Conservation (phyloP, 1,140 invertebrate genomes). For the Eriocheir sinensis region DNA sequence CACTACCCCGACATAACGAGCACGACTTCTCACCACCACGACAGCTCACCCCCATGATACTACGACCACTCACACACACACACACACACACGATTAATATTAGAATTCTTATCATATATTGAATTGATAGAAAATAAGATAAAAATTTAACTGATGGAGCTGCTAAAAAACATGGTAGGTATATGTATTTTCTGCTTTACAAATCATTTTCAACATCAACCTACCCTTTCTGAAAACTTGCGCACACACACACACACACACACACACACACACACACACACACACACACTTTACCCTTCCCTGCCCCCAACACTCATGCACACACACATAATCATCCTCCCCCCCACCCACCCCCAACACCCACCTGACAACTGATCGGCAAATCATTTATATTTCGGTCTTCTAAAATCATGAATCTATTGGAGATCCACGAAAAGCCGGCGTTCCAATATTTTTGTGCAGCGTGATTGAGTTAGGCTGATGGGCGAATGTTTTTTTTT, state of each 20-base stretch:
- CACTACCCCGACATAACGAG: too few species aligned
- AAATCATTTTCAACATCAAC: too few species aligned
- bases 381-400: constrained; percentile 6
- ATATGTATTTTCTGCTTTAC: too few species aligned
- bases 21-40: not conserved
- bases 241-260: not conserved
- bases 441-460: not conserved
- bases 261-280: not conserved
- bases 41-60: too few species aligned
- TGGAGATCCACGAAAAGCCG: not conserved
- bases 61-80: not conserved
- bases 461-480: not conserved
- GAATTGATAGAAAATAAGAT: too few species aligned
- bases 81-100: too few species aligned
- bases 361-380: not conserved
- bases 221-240: too few species aligned
- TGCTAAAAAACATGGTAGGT: too few species aligned
- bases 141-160: too few species aligned
- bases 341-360: not conserved
- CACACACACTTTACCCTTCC: not conserved
- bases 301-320: not conserved
- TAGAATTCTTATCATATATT: too few species aligned
- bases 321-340: not conserved
- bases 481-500: not conserved
- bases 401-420: not conserved